Evolutionary conservation across 53 echinoderm and acorn worm genomes (phyloP).

Genomic region (Luidia sarsii): DNA sequence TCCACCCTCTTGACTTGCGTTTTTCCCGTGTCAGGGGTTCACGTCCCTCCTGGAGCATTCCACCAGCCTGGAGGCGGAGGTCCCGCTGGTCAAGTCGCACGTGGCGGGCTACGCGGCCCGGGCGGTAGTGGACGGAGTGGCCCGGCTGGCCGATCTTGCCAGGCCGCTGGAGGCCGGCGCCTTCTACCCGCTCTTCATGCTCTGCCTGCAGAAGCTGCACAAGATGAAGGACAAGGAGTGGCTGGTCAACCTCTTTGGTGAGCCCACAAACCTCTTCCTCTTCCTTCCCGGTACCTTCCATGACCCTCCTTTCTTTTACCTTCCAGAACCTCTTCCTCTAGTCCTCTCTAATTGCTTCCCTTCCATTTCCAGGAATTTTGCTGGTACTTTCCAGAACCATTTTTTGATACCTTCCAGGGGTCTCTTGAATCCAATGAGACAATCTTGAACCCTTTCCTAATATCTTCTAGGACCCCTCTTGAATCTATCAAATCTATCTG

Average conservation of each 20-base stretch:
- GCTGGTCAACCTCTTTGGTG: conserved; percentile 67
- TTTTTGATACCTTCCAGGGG: too few species aligned
- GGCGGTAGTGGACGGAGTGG: conserved; percentile 79
- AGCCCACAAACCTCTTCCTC: neutral
- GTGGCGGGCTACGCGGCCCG: conserved; percentile 75
- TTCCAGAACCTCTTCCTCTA: too few species aligned
- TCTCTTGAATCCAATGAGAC: too few species aligned
- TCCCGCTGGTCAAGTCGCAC: conserved; percentile 91
- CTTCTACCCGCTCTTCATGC: conserved; percentile 92
- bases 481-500: too few species aligned
- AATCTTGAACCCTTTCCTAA: too few species aligned
- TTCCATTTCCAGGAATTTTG: too few species aligned
- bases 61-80: conserved; percentile 77
- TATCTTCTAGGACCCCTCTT: too few species aligned
- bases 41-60: conserved; percentile 73
- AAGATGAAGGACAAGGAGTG: conserved; percentile 86
- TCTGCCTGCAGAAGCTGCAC: conserved; percentile 81
- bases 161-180: conserved; percentile 86
- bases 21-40: conserved; percentile 66
- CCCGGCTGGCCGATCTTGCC: conserved; percentile 69
- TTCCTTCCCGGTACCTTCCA: too few species aligned
- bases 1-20: neutral
- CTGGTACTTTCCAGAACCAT: too few species aligned
- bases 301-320: too few species aligned
- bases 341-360: too few species aligned